Evolutionary conservation across 1,140 invertebrate genomes (phyloP), one percentile per base, ranked within the genome.

Genomic region (Leptoteleia sp.): DNA sequence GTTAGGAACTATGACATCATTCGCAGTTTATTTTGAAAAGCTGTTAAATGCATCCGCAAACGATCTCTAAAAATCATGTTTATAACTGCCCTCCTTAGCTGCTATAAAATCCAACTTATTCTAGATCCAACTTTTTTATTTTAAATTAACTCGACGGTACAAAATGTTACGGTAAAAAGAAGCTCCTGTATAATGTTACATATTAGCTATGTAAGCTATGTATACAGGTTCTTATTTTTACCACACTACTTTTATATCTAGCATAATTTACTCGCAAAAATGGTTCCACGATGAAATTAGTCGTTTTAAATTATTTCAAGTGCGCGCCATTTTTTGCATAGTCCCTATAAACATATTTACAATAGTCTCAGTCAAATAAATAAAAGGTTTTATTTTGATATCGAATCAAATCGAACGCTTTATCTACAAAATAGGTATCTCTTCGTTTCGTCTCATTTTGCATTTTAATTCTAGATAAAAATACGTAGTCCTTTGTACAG

Each of bases 321-420:
- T 47, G 27, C 8, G 6, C n/a, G 5, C 12, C 3, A n/a, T 42
- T 22, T 35, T 52, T 43, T 25, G 29, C 19, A 15, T 13, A 45
- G 31, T 5, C 29, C 73, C 73, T 86, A 85, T 84, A 42, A 87
- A 85, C 82, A 85, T 87, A 87, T 88, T 81, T 88, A 88, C 86
- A 88, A n/a, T 59, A 35, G 72, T n/a, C n/a, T 87, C 87, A 88
- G 86, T 88, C 84, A 85, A 88, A 87, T 87, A 85, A 88, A 86
- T 86, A 86, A 61, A 65, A 57, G 9, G n/a, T 31, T 54, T 59
- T 0, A 35, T 52, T 7, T 40, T 71, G 9, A 15, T 12, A 33
- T 68, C 22, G 25, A 35, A 43, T 52, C 33, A 35, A 11, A 45
- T 81, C 40, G 31, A 43, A 45, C 59, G 42, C 22, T 47, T 55